Conservation (phyloP, 2,113 vertebrate species). For the Lophura nycthemera region DNA sequence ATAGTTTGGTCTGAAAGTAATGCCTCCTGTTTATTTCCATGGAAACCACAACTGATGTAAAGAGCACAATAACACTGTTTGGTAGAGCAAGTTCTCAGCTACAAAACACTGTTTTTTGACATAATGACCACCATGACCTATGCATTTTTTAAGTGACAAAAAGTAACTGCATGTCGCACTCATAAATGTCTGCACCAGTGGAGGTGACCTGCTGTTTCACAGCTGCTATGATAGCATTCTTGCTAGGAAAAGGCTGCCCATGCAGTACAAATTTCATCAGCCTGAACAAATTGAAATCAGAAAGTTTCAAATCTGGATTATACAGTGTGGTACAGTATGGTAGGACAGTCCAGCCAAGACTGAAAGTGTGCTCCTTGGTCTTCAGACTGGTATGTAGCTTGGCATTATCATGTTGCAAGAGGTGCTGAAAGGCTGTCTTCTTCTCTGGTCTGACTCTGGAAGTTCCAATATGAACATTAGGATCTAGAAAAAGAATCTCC, state of each 20-base stretch:
- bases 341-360: background rate
- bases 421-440: background rate
- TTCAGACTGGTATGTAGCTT: background rate
- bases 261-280: background rate
- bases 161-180: background rate
- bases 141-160: background rate
- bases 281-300: background rate
- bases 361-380: background rate
- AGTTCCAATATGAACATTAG: background rate
- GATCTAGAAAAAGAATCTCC: background rate
- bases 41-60: no score
- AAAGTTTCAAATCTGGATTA: background rate
- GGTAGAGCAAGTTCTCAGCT: no score
- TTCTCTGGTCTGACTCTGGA: background rate
- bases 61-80: no score
- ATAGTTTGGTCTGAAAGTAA: no score
- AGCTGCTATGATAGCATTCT: background rate
- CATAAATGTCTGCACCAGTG: background rate
- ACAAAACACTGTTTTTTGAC: no score
- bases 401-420: background rate
- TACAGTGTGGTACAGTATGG: background rate
- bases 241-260: background rate
- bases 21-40: no score
- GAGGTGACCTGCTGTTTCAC: background rate
- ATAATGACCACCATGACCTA: background rate